A percentile compares a stretch with the other conserved stretches of the same genome.
Conservation (phyloP, 1,140 invertebrate species). For the Heliconius himera region DNA sequence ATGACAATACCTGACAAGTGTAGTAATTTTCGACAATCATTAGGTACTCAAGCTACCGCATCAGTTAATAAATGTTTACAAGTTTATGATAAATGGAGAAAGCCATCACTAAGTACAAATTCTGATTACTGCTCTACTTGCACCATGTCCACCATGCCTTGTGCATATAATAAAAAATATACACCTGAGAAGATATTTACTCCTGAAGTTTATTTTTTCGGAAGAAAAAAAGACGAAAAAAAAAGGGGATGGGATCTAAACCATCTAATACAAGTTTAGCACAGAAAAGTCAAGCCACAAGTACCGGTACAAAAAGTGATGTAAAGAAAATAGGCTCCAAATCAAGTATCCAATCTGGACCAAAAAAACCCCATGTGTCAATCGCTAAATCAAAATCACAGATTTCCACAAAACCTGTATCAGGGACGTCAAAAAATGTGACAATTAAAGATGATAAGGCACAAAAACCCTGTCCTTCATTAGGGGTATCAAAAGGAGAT, state of each 20-base stretch:
- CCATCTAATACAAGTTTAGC: slow-evolving; percentile 42
- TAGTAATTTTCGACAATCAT: slow-evolving; percentile 45
- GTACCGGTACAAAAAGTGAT: slow-evolving; percentile 37
- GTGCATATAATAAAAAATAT: slow-evolving; percentile 21
- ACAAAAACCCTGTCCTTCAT: slow-evolving; percentile 53
- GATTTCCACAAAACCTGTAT: slow-evolving; percentile 36
- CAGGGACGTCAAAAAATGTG: slow-evolving; percentile 51
- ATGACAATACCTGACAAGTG: slow-evolving; percentile 56
- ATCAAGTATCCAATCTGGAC: slow-evolving; percentile 21
- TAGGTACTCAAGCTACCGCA: slow-evolving; percentile 71
- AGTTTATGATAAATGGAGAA: slow-evolving; percentile 43
- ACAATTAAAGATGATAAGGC: slow-evolving; percentile 59
- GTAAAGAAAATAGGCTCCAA: slow-evolving; percentile 10
- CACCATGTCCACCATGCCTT: slow-evolving; percentile 35
- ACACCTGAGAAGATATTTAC: slow-evolving; percentile 17
- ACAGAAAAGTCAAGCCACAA: slow-evolving; percentile 41
- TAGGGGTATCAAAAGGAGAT: slow-evolving; percentile 51
- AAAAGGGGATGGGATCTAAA: slow-evolving; percentile 62
- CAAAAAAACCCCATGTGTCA: slow-evolving; percentile 22
- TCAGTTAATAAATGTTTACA: slow-evolving; percentile 74
- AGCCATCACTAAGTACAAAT: slow-evolving; percentile 8
- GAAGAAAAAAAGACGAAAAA: slow-evolving; percentile 54
- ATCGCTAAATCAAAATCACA: slow-evolving; percentile 22
- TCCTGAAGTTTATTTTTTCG: slow-evolving; percentile 61
- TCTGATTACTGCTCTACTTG: slow-evolving; percentile 47